These are phyloP conservation scores for Pangasius djambal DNA, from an alignment of 2,797 vertebrate species.

Conservation along the genomic window DNA sequence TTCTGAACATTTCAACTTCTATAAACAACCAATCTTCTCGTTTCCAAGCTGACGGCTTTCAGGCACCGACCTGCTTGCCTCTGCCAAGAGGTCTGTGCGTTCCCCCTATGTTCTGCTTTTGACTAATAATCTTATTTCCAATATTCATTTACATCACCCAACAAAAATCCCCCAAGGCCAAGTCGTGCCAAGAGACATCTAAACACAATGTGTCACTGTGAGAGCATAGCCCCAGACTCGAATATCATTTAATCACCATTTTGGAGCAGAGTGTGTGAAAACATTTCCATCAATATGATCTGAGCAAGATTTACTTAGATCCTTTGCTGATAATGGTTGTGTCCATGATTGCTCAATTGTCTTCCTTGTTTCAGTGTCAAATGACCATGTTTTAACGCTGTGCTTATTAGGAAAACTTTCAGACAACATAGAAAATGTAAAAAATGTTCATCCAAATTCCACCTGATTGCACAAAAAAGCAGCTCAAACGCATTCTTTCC, in stretches of 20 bases:
- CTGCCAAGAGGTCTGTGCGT: constrained; percentile 62
- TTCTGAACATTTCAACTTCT: constrained; percentile 78
- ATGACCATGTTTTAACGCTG: neutral
- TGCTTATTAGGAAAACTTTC: constrained; percentile 12
- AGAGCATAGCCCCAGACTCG: constrained; percentile 32
- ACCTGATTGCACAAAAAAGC: neutral
- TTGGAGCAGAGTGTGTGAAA: constrained; percentile 39
- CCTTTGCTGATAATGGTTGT: constrained; percentile 19
- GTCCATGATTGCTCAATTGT: neutral
- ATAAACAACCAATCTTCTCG: constrained; percentile 75
- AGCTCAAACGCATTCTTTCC: constrained; percentile 11
- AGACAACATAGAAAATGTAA: neutral
- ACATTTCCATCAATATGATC: constrained; percentile 39
- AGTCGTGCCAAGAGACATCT: constrained; percentile 54
- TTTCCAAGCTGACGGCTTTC: constrained; percentile 70
- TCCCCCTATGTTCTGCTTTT: constrained; percentile 51
- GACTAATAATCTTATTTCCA: constrained; percentile 63
- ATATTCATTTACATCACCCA: constrained; percentile 62
- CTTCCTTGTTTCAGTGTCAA: constrained; percentile 6
- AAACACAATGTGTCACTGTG: constrained; percentile 53
- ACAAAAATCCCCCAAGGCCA: constrained; percentile 55
- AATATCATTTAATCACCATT: constrained; percentile 39
- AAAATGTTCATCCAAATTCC: neutral
- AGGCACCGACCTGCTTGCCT: constrained; percentile 54
- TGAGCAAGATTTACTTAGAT: constrained; percentile 12